phyloP scores from a whole-genome alignment of 2,113 vertebrate species.

The Asarcornis scutulata region DNA sequence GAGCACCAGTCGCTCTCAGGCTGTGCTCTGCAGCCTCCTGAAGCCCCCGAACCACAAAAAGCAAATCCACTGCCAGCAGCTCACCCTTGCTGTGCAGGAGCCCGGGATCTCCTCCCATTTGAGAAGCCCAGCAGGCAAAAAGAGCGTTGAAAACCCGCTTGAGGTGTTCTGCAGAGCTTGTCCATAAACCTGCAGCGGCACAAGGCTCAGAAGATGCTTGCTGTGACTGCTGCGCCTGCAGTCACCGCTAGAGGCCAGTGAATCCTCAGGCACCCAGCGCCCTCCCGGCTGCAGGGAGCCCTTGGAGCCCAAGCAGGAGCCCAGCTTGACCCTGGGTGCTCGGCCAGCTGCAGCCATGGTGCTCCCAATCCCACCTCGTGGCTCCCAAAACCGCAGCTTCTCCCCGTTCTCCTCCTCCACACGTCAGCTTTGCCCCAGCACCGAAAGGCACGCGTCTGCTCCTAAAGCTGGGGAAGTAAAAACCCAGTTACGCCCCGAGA shows the following conservation, averaged over 20 bases:
- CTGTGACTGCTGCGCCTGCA: neutral
- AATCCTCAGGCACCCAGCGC: slow-evolving; percentile 51
- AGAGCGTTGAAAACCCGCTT: neutral
- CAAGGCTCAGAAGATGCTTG: neutral
- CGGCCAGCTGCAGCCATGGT: too few species aligned
- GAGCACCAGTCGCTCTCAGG: neutral
- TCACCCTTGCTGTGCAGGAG: neutral
- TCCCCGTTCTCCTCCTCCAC: neutral
- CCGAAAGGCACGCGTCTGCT: rapidly evolving
- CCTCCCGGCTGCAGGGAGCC: neutral
- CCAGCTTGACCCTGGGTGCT: neutral
- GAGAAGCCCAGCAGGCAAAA: neutral
- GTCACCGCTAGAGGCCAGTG: slow-evolving; percentile 76
- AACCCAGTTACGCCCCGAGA: rapidly evolving
- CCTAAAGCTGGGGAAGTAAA: neutral
- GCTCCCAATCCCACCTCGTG: neutral
- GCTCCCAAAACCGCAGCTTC: neutral
- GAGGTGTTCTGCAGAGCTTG: neutral
- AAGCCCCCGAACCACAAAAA: neutral
- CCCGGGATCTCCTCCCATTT: neutral
- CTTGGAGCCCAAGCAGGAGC: neutral
- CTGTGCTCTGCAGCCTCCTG: rapidly evolving
- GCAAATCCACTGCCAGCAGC: rapidly evolving
- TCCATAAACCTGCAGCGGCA: too few species aligned
- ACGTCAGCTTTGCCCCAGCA: rapidly evolving